Conservation (phyloP, 2,113 vertebrate species). For the Narcine bancroftii region DNA sequence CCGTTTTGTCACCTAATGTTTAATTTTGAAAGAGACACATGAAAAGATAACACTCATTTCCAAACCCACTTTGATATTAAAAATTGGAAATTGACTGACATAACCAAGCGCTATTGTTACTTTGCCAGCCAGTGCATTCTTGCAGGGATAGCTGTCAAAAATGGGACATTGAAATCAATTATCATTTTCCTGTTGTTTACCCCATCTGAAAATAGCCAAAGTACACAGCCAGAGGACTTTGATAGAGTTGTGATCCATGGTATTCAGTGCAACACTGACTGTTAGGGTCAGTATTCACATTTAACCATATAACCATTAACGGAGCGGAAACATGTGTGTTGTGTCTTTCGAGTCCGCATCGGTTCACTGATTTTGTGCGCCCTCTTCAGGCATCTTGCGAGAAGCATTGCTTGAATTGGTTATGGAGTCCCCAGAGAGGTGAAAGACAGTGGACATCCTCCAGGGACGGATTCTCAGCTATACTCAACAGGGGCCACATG, state of each 20-base stretch:
- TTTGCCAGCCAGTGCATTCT: neutral
- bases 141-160: neutral
- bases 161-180: neutral
- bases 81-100: neutral
- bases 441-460: too few species aligned
- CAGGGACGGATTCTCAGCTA: too few species aligned
- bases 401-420: too few species aligned
- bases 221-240: neutral
- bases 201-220: neutral
- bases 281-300: neutral
- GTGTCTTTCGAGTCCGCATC: too few species aligned
- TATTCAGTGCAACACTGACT: neutral
- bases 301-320: neutral
- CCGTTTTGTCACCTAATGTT: too few species aligned
- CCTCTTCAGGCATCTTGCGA: too few species aligned
- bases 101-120: neutral
- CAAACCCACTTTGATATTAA: neutral
- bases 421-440: too few species aligned
- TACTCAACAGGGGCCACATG: too few species aligned
- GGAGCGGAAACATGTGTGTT: too few species aligned
- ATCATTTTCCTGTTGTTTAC: neutral
- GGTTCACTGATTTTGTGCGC: too few species aligned
- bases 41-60: neutral
- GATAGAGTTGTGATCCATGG: neutral
- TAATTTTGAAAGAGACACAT: neutral